Percentiles rank a stretch among this genome's conserved stretches.
These are phyloP conservation scores for Drosophila putrida DNA, from an alignment of 2,888 invertebrate species.

Conservation along the genomic window DNA sequence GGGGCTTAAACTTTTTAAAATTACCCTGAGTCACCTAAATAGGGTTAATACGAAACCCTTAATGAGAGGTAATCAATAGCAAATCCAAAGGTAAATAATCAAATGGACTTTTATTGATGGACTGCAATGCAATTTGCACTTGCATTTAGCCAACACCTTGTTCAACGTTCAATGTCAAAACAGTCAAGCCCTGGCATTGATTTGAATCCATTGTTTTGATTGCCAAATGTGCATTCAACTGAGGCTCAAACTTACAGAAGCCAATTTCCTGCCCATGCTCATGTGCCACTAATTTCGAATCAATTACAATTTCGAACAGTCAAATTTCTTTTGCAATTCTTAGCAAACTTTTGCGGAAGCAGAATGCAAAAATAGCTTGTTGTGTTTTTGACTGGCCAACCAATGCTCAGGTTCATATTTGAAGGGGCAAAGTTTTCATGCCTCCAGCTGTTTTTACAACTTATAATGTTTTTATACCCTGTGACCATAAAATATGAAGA, in stretches of 20 bases:
- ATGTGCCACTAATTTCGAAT: not conserved
- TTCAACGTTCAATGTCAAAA: not conserved
- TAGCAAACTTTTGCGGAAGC: not conserved
- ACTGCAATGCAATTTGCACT: slow-evolving; percentile 11
- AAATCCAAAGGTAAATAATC: not conserved
- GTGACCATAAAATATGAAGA: not conserved
- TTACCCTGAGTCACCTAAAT: too few relatives aligned
- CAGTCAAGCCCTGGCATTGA: not conserved
- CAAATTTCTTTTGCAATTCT: not conserved
- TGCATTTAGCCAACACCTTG: not conserved
- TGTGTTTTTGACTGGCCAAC: not conserved
- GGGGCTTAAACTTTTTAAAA: too few relatives aligned
- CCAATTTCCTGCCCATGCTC: slow-evolving; percentile 11
- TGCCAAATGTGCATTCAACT: not conserved
- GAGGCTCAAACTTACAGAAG: not conserved
- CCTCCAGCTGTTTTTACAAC: not conserved
- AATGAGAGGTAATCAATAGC: not conserved
- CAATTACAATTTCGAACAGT: slow-evolving; percentile 1
- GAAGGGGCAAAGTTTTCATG: slow-evolving; percentile 1
- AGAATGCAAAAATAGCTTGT: not conserved
- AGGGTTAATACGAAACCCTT: not conserved
- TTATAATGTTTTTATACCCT: slow-evolving; percentile 1
- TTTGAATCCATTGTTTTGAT: not conserved
- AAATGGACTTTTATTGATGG: not conserved
- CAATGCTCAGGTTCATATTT: not conserved